Evolutionary conservation across 2,888 invertebrate genomes (phyloP), one percentile per base, ranked within the genome.

Genomic region (Prosapia bicincta): DNA sequence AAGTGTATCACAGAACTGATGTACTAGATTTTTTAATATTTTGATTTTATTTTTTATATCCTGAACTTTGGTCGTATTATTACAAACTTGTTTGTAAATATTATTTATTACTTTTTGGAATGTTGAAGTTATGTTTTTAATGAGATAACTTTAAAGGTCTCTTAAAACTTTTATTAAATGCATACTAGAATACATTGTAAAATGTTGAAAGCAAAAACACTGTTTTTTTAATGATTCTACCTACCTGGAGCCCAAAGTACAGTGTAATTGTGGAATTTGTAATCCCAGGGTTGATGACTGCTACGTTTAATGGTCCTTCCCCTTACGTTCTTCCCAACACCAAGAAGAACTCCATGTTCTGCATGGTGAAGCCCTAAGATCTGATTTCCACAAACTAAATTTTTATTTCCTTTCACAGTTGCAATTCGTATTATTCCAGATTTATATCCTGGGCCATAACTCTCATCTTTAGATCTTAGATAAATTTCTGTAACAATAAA

Each of bases 371-470:
- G 3, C 13, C 54, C 54, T n/a, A 20, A 54, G 13, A 5, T 54
- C 54, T 54, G 54, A 20, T 20, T 20, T 1, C 20, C 71, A 26
- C 71, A 71, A 2, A 25, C 26, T 26, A 71, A 26, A 54, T 43
- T 25, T 25, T 71, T 25, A n/a, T 71, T 71, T 20, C 71, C 71
- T 43, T 65, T 43, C 13, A 43, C 71, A 25, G 43, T 30, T 1
- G 20, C 71, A 28, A 71, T 28, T 3, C 43, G 71, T 10, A 71
- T 43, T 23, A 71, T 26, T 43, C 71, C 71, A 71, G 71, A 71
- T 7, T 26, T 71, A 65, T 71, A 71, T 20, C 65, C 20, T 26
- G 71, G 71, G 25, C 43, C 65, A 23, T 71, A 71, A 25, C n/a
- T 54, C 20, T 54, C 54, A 20, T 54, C 54, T 54, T 54, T 54